Conservation (phyloP, 2,888 invertebrate genomes). For the Calameuta idolon region DNA sequence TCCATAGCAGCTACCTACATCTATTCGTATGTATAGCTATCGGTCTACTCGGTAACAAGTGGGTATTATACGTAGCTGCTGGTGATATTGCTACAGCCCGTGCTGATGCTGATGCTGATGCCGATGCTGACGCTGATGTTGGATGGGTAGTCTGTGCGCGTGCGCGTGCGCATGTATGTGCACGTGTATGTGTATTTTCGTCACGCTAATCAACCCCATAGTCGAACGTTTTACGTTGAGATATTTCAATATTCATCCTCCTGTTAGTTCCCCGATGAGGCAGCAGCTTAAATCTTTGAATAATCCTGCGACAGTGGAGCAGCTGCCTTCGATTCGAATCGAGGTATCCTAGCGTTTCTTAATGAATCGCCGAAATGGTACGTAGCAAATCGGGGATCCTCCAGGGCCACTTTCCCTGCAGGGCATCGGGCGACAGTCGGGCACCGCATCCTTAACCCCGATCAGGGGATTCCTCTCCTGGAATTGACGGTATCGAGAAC, state of each 20-base stretch:
- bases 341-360: too few relatives aligned
- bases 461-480: too few relatives aligned
- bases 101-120: constrained; percentile 21
- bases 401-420: too few relatives aligned
- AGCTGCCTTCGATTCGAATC: not conserved
- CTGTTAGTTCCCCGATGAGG: not conserved
- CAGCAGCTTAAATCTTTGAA: not conserved
- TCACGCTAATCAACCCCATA: not conserved
- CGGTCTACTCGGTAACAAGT: constrained; percentile 58
- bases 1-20: constrained; percentile 14
- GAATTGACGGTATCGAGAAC: too few relatives aligned
- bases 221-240: not conserved
- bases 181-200: not conserved
- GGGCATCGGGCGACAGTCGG: too few relatives aligned
- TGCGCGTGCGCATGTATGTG: not conserved
- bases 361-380: too few relatives aligned
- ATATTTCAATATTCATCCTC: not conserved
- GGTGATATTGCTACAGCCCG: constrained; percentile 31
- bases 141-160: not conserved
- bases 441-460: too few relatives aligned
- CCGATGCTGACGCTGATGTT: not conserved
- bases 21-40: constrained; percentile 38
- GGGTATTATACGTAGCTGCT: constrained; percentile 52
- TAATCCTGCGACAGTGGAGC: not conserved
- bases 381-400: too few relatives aligned